A percentile compares a stretch with the other conserved stretches of the same genome.
phyloP scores from a whole-genome alignment of 2,888 invertebrate genomes.

The Pediacus dermestoides region DNA sequence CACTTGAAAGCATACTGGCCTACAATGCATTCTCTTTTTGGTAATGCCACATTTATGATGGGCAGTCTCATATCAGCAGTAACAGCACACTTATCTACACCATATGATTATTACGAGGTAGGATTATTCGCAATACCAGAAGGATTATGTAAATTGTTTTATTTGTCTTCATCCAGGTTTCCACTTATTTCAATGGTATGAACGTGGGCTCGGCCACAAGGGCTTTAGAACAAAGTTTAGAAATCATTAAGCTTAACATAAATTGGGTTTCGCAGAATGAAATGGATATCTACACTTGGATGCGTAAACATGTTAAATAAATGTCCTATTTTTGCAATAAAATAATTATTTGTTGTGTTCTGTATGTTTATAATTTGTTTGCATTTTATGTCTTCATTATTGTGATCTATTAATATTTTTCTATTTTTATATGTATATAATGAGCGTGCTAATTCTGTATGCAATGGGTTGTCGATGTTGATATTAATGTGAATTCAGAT shows the following conservation, averaged over 20 bases:
- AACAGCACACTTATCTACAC: constrained; percentile 65
- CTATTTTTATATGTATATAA: constrained; percentile 37
- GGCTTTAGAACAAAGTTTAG: constrained; percentile 70
- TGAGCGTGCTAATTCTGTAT: constrained; percentile 32
- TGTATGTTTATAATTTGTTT: background rate
- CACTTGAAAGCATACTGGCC: constrained; percentile 70
- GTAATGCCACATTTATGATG: constrained; percentile 62
- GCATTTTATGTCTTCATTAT: constrained; percentile 10
- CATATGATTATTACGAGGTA: constrained; percentile 72
- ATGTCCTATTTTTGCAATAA: constrained; percentile 18
- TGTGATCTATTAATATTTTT: constrained; percentile 31
- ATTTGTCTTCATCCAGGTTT: constrained; percentile 38
- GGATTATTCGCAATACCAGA: constrained; percentile 16
- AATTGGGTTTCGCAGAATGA: constrained; percentile 70
- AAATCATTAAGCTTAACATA: constrained; percentile 76
- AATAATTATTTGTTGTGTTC: background rate
- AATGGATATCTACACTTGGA: constrained; percentile 52
- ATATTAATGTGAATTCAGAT: constrained; percentile 30
- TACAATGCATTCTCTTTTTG: constrained; percentile 59
- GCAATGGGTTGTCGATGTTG: constrained; percentile 29
- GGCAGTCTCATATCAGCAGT: constrained; percentile 63
- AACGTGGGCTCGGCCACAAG: constrained; percentile 48
- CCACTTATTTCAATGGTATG: constrained; percentile 50
- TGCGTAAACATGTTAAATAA: constrained; percentile 42
- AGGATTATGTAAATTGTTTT: background rate